Evolutionary conservation across 2,797 vertebrate species (phyloP), one percentile per base, ranked within the genome.

Genomic region (Holocentrus rufus): DNA sequence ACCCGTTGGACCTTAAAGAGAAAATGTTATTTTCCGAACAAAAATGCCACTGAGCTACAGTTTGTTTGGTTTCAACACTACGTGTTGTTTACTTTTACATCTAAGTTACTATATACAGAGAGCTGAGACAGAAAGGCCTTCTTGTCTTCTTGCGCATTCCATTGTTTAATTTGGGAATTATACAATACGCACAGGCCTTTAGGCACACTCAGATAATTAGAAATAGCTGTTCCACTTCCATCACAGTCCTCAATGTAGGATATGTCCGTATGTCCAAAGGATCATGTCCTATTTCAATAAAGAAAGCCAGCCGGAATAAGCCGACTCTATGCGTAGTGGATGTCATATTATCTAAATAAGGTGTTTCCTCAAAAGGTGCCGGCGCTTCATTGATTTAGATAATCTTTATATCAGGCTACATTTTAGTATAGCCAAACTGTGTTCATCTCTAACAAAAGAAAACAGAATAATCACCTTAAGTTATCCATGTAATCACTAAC

Each of bases 1-100:
- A 14, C 55, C 15, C 18, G 1, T 3, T 78, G 62, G 76, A 85
- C 63, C 83, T 83, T 23, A 71, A 31, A 44, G 17, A 50, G 60
- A 34, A 67, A 44, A 77, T 60, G 50, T 64, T 11, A 47, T 55
- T 58, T 46, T 20, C 53, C 46, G 11, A 59, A 49, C n/a, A 14
- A 47, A 7, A 46, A 39, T 3, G 1, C 9, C 36, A 39, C 9
- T 9, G 36, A 39, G 9, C 36, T 39, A 11, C 11, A 39, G 8
- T 11, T 13, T 42, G 3, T 42, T 13, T 13, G 3, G 11, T 42
- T 42, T 42, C 39, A 42, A 42, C 39, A 42, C 34, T 36, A 36
- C 34, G 9, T 7, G 7, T 1, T 36, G 9, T 7, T 9, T 36
- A 36, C 9, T 27, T 27, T 2, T 27, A 27, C 25, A 27, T 36